Base-by-base conservation (phyloP, 2,113 vertebrate species). In the Lycaon pictus region DNA sequence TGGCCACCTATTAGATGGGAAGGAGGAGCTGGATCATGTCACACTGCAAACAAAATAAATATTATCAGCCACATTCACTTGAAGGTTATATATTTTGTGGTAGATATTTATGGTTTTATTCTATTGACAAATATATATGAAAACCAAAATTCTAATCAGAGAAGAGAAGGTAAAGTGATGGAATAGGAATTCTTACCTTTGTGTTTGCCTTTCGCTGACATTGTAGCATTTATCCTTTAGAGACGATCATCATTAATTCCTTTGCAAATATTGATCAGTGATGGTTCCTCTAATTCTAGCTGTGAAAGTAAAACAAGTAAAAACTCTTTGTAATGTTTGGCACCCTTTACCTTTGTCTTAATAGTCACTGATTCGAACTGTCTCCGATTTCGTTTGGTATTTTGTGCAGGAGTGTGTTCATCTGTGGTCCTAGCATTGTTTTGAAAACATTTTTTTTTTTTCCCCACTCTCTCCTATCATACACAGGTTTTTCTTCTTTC, bases 11-110 rank as follows among this genome's bases (percentile, higher is more conserved):
- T 2, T 2, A 2, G 3, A 17, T 20, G 20, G 22, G 25, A 13
- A 0, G 11, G 22, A 22, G 3, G 65, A 67, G 1, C 51, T 58
- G 2, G 43, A 22, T 1, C 3, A 0, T 11, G 4, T 22, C 69
- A 9, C 32, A n/a, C 3, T 43, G 60, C 29, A 3, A 58, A 69
- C 17, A 2, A 0, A 10, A 10, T 35, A 35, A 63, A 35, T 17
- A 7, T 7, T 23, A 1, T 37, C 74, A 51, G 51, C 67, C 35
- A n/a, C 22, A 29, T 25, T 79, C n/a, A 29, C 77, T 25, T 56
- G 62, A 19, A 51, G 4, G 23, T 77, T 27, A 60, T 6, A 11
- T 23, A 19, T 56, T 32, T 67, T 55, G 20, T 37, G n/a, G 32
- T 37, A 48, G 53, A 56, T 8, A 13, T 17, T 65, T 15, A 48